These are phyloP conservation scores for Toxonevra muliebris DNA, from an alignment of 2,888 invertebrate genomes.

Conservation along the genomic window DNA sequence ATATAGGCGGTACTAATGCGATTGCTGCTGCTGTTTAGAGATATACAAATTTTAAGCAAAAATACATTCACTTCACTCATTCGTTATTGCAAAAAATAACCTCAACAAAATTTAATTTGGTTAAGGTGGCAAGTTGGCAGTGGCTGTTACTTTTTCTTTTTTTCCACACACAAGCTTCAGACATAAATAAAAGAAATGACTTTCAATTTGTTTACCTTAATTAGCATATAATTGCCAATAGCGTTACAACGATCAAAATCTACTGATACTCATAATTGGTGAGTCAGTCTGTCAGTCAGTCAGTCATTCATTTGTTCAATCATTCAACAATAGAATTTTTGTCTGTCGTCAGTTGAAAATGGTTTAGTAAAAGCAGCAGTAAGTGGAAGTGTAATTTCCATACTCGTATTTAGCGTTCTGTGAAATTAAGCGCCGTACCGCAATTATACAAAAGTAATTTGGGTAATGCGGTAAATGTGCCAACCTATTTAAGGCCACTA, in stretches of 20 bases:
- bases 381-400: neutral
- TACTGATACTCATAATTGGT: neutral
- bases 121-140: no score
- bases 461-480: no score
- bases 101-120: no score
- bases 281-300: neutral
- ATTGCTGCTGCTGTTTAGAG: no score
- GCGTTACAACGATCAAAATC: neutral
- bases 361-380: neutral
- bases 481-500: no score
- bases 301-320: constrained; percentile 17
- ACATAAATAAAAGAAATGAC: constrained; percentile 3
- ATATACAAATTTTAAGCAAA: no score
- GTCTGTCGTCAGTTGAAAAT: constrained; percentile 13
- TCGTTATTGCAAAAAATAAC: no score
- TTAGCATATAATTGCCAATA: constrained; percentile 25
- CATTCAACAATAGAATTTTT: constrained; percentile 5
- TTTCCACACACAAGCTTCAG: no score
- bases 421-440: neutral
- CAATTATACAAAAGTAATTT: no score
- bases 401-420: neutral
- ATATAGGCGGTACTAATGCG: no score
- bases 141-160: no score
- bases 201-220: constrained; percentile 23
- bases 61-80: no score